Evolutionary conservation across 2,888 invertebrate species (phyloP).

Genomic region (Troides aeacus): DNA sequence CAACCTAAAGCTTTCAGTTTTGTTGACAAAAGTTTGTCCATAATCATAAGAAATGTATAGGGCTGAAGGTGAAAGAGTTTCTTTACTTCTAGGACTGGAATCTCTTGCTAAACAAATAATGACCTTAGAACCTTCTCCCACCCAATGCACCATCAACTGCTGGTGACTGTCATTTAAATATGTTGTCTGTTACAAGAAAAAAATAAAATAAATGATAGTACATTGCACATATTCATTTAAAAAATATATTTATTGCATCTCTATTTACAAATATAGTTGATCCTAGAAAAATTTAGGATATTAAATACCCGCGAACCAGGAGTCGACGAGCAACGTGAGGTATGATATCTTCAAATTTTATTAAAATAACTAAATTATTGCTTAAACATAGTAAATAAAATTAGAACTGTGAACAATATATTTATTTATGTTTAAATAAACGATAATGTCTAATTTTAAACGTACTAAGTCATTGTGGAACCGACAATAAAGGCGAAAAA

Average conservation of each 20-base stretch:
- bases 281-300: no score
- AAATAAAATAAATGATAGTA: slow-evolving; percentile 2
- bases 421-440: neutral
- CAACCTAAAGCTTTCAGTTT: slow-evolving; percentile 84
- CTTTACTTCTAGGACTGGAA: slow-evolving; percentile 77
- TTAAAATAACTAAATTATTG: neutral
- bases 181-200: slow-evolving; percentile 80
- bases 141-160: slow-evolving; percentile 95
- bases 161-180: slow-evolving; percentile 91
- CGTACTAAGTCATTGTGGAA: slow-evolving; percentile 40
- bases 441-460: slow-evolving; percentile 11
- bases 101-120: slow-evolving; percentile 92
- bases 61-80: slow-evolving; percentile 84
- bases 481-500: slow-evolving; percentile 41
- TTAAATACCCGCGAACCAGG: no score
- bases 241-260: neutral
- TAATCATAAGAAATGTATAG: slow-evolving; percentile 94
- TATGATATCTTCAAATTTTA: no score
- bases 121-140: slow-evolving; percentile 91
- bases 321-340: no score
- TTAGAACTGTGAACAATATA: neutral
- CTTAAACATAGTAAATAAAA: neutral
- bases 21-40: slow-evolving; percentile 88
- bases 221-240: neutral
- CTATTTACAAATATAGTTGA: neutral